phyloP scores from a whole-genome alignment of 2,888 invertebrate species.

The Lamproptera curius region DNA sequence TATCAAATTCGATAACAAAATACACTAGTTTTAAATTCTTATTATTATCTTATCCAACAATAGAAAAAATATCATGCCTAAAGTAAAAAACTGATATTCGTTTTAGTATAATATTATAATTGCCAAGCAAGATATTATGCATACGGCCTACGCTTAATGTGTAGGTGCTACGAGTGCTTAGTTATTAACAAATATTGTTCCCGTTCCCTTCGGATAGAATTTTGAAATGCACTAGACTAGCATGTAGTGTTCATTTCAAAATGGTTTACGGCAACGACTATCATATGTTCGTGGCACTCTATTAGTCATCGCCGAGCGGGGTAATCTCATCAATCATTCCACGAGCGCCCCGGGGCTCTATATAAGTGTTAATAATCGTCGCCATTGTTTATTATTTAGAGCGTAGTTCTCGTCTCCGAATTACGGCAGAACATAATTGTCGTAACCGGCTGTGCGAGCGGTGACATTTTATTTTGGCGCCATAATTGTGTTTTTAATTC shows the following conservation, averaged over 20 bases:
- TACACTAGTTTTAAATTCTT: too few species aligned
- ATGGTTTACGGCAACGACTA: slow-evolving; percentile 48
- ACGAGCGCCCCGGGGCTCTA: slow-evolving; percentile 33
- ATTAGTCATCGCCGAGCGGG: slow-evolving; percentile 59
- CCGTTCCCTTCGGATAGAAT: not conserved
- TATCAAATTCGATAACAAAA: too few species aligned
- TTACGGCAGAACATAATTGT: slow-evolving; percentile 18
- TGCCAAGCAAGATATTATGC: too few species aligned
- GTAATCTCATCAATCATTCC: slow-evolving; percentile 62
- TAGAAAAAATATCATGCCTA: too few species aligned
- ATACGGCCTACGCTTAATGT: too few species aligned
- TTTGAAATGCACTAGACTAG: slow-evolving; percentile 10
- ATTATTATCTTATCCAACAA: too few species aligned
- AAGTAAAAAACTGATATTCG: too few species aligned
- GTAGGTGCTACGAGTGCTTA: too few species aligned
- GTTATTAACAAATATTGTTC: too few species aligned
- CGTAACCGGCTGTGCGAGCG: not conserved
- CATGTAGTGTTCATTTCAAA: slow-evolving; percentile 27
- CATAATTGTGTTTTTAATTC: too few species aligned
- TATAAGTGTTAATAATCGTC: slow-evolving; percentile 70
- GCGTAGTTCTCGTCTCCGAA: slow-evolving; percentile 22
- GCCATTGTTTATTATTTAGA: slow-evolving; percentile 48
- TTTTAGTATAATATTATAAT: too few species aligned
- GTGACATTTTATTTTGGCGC: not conserved
- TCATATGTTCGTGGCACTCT: slow-evolving; percentile 62